Evolutionary conservation across 2,797 vertebrate genomes (phyloP).

Genomic region (Tiaroga cobitis): DNA sequence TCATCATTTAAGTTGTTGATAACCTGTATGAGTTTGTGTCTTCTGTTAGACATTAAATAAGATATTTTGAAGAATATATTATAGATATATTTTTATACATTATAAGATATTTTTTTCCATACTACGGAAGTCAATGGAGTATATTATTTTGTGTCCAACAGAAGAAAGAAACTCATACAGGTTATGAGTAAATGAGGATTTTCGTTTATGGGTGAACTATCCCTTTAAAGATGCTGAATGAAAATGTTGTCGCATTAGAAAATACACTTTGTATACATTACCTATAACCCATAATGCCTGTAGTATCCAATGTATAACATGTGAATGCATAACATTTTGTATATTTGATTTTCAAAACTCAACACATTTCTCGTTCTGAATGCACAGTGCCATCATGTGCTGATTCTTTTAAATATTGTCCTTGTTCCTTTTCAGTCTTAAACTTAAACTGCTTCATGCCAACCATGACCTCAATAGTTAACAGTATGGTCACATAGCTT

Average conservation of each 20-base stretch:
- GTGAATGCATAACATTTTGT: background rate
- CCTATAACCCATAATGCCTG: background rate
- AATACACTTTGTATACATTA: background rate
- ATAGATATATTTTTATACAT: too few species aligned
- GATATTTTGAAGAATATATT: too few species aligned
- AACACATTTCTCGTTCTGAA: background rate
- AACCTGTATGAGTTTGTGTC: too few species aligned
- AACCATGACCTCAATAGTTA: constrained; percentile 27
- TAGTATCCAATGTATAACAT: background rate
- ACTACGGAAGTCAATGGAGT: too few species aligned
- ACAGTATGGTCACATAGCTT: background rate
- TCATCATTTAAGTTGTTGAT: background rate
- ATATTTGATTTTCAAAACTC: background rate
- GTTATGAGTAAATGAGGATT: background rate
- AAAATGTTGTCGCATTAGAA: background rate
- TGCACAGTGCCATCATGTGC: too few species aligned
- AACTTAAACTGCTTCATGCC: background rate
- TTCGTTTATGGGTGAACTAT: too few species aligned
- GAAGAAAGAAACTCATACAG: background rate
- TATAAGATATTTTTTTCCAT: too few species aligned
- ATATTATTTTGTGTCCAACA: background rate
- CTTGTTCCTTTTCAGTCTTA: background rate
- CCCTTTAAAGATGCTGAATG: background rate
- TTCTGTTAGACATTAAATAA: too few species aligned
- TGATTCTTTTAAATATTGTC: background rate